phyloP scores from a whole-genome alignment of 2,113 vertebrate species.

The Oncorhynchus mykiss region DNA sequence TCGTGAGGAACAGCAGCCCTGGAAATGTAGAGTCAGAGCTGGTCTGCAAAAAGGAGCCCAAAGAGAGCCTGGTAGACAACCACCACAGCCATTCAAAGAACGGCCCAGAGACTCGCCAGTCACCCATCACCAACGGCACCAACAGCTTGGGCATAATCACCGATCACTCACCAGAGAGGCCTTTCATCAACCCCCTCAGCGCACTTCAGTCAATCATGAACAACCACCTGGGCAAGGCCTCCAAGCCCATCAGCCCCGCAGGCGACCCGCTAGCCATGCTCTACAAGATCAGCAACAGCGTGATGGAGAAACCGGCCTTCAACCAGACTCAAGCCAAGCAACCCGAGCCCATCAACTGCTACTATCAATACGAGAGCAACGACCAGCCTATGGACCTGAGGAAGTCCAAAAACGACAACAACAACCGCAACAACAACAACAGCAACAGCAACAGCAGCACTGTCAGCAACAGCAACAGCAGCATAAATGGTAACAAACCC shows the following conservation, averaged over 20 bases:
- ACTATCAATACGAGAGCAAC: conserved; percentile 83
- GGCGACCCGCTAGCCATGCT: conserved; percentile 96
- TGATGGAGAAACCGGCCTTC: conserved; percentile 93
- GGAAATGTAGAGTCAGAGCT: conserved; percentile 73
- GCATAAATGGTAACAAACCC: conserved; percentile 71
- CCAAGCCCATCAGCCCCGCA: conserved; percentile 89
- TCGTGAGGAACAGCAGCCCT: conserved; percentile 73
- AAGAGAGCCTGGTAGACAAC: conserved; percentile 76
- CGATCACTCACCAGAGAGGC: conserved; percentile 92
- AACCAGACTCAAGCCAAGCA: conserved; percentile 85
- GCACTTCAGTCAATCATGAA: conserved; percentile 99
- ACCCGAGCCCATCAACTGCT: conserved; percentile 86
- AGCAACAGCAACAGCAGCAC: conserved; percentile 32
- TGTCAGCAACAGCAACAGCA: conserved; percentile 54
- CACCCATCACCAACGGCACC: conserved; percentile 91
- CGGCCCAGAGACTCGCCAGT: conserved; percentile 81
- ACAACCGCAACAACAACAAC: conserved; percentile 84
- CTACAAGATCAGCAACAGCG: conserved; percentile 98
- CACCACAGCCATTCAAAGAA: conserved; percentile 78
- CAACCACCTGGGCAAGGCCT: conserved; percentile 96
- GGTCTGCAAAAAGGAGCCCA: conserved; percentile 84
- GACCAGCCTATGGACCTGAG: conserved; percentile 99
- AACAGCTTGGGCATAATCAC: conserved; percentile 93
- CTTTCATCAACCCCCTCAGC: conserved; percentile 94
- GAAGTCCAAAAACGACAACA: conserved; percentile 87